Percentiles rank a stretch among this genome's conserved stretches.
These are phyloP conservation scores for Drosophila gunungcola DNA, from an alignment of 1,140 invertebrate species.

Conservation along the genomic window DNA sequence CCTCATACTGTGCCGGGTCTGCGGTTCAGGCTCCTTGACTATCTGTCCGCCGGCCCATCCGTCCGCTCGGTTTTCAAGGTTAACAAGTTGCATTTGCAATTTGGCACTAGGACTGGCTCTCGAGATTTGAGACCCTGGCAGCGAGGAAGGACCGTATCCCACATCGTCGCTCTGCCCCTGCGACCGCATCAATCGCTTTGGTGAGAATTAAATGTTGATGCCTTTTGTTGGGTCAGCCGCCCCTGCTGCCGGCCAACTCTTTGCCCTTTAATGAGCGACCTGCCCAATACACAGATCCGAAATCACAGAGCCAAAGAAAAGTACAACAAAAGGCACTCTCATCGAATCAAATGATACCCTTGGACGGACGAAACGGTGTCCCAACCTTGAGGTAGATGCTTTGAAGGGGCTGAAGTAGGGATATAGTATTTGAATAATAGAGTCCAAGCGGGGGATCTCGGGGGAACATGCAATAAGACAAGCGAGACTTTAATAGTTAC, in stretches of 20 bases:
- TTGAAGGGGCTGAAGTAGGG: constrained; percentile 5
- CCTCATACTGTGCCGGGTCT: constrained; percentile 76
- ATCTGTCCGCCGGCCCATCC: constrained; percentile 47
- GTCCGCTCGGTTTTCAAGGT: constrained; percentile 70
- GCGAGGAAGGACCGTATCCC: constrained; percentile 39
- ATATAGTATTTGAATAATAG: constrained; percentile 24
- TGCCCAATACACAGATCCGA: constrained; percentile 30
- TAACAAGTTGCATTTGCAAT: constrained; percentile 81
- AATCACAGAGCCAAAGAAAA: constrained; percentile 41
- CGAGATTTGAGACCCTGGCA: constrained; percentile 28
- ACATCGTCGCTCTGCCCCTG: constrained; percentile 26
- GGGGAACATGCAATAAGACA: not conserved
- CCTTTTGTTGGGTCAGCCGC: constrained; percentile 56
- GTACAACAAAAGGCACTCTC: constrained; percentile 75
- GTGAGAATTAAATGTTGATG: constrained; percentile 81
- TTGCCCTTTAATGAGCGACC: constrained; percentile 69
- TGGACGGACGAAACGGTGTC: constrained; percentile 13
- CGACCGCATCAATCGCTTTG: constrained; percentile 75
- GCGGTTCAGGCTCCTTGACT: constrained; percentile 56
- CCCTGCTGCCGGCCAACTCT: constrained; percentile 18
- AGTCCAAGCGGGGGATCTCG: not conserved
- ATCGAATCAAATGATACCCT: constrained; percentile 67
- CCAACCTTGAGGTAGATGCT: constrained; percentile 11
- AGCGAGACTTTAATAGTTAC: not conserved
- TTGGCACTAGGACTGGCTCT: constrained; percentile 61